Evolutionary conservation across 2,113 vertebrate species (phyloP).

Genomic region (Pollimyrus isidori): DNA sequence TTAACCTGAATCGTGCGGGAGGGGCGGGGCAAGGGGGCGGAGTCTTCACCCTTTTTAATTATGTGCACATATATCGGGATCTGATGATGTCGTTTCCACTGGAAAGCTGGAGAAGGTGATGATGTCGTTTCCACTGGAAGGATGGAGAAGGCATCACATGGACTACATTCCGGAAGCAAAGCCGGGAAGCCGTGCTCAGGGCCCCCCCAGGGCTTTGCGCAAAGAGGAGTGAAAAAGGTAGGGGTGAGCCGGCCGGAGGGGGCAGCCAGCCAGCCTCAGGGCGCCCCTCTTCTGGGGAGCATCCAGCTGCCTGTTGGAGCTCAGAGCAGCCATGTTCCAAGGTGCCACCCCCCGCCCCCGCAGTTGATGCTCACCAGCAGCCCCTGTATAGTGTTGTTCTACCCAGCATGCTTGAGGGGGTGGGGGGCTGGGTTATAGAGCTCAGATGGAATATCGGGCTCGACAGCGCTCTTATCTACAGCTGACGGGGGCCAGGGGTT

Average conservation of each 20-base stretch:
- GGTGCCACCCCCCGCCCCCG: too few species aligned
- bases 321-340: background rate
- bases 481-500: background rate
- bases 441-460: background rate
- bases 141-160: conserved; percentile 5
- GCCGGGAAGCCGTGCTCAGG: background rate
- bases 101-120: background rate
- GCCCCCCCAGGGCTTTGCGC: background rate
- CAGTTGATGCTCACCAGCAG: background rate
- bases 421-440: background rate
- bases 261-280: background rate
- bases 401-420: background rate
- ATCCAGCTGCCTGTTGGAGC: background rate
- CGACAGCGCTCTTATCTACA: background rate
- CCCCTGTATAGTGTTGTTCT: conserved; percentile 14
- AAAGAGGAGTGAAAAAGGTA: background rate
- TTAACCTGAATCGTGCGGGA: background rate
- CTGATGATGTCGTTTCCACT: background rate
- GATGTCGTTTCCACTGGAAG: background rate
- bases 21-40: background rate
- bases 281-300: background rate
- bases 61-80: background rate
- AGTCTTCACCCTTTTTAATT: background rate
- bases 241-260: background rate
- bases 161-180: background rate